Base-by-base conservation (phyloP, 2,113 vertebrate genomes). In the Telmatochromis bifrenatus region DNA sequence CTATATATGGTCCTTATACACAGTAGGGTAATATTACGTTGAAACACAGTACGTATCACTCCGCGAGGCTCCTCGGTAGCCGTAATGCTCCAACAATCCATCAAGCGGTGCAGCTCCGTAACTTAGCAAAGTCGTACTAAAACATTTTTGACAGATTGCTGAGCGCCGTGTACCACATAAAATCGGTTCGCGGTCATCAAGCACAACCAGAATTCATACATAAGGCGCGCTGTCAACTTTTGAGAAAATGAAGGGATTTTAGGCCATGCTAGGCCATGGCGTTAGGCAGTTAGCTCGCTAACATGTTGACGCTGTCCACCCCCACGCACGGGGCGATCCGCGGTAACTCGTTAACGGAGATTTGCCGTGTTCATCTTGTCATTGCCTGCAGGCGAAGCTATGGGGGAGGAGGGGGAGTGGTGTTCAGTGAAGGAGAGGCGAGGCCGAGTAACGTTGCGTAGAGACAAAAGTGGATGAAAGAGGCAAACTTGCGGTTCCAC, bases 141-240 rank as follows among this genome's bases (percentile, higher is more conserved):
- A 49, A 49, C 47, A 49, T 19, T 19, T 49, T 49, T 49, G 4
- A 51, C 47, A 51, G 2, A 49, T 49, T 49, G 0, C 7, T 9
- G 15, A 49, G 15, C 2, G 8, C 47, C 0, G 2, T 51, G 47
- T 51, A 0, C 17, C 0, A 51, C 49, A 51, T 2, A 51, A 51
- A 51, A 51, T 0, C 3, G 0, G 49, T 51, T 0, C 0, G 17
- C 8, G 4, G 17, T 0, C 49, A 51, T 19, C 4, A 19, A 19
- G 49, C 3, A 51, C 49, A 51, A 51, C 49, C 49, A 51, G 49
- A 51, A 51, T 19, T 51, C 49, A 19, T 3, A 51, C 49, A 19
- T 9, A 51, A 51, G 49, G 49, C 3, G 49, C 8, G 0, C 49
- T 51, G 2, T 9, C 8, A 0, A 9, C 0, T 51, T 51, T 0